Percentiles rank a stretch among this genome's conserved stretches.
These are phyloP conservation scores for Antigone vipio DNA, from an alignment of 2,113 vertebrate genomes.

Conservation along the genomic window DNA sequence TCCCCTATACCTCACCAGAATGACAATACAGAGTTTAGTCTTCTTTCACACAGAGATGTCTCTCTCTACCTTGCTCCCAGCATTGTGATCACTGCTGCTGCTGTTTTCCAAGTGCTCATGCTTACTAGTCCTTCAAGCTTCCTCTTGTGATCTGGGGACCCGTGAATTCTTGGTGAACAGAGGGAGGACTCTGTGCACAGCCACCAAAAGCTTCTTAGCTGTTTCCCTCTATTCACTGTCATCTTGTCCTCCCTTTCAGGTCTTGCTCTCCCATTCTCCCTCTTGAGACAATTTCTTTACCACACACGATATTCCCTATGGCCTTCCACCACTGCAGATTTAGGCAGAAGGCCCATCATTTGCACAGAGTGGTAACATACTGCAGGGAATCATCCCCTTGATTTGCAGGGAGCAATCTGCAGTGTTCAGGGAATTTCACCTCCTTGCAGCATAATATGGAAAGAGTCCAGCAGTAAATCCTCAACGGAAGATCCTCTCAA, in stretches of 20 bases:
- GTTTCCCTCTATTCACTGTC: not conserved
- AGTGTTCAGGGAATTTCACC: not conserved
- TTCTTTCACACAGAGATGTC: not conserved
- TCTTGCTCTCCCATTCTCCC: not conserved
- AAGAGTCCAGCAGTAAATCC: not conserved
- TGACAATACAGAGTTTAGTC: not conserved
- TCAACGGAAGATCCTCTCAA: slow-evolving; percentile 25
- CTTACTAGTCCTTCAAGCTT: not conserved
- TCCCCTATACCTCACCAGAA: not conserved
- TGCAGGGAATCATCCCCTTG: not conserved
- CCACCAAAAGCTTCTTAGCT: not conserved
- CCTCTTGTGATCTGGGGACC: not conserved
- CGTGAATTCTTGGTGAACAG: not conserved
- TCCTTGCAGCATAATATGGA: not conserved
- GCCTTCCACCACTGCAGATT: not conserved
- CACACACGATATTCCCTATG: not conserved
- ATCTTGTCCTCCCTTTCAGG: not conserved
- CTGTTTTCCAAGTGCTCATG: not conserved
- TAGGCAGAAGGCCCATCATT: not conserved
- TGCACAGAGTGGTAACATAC: not conserved
- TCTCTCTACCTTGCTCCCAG: not conserved
- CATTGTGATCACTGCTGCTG: not conserved
- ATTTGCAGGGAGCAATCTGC: not conserved
- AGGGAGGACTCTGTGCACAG: not conserved
- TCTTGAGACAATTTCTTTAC: not conserved